Base-by-base conservation (phyloP, 2,113 vertebrate genomes). In the Peucedramus taeniatus region DNA sequence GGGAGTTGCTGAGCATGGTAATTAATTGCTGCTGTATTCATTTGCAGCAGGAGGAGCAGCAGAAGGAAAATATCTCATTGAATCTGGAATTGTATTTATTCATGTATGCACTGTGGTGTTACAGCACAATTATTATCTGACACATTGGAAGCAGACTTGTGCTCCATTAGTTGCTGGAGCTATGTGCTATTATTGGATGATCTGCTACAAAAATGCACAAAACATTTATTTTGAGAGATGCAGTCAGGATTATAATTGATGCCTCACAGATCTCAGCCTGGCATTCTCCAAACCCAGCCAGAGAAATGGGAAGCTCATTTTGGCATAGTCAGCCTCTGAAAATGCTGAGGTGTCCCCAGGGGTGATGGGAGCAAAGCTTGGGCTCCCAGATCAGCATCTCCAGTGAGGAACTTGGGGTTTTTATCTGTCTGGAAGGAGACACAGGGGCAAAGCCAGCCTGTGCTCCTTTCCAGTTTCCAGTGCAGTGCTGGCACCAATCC, bases 1-100 rank as follows among this genome's bases (percentile, higher is more conserved):
- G 96, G 92, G 96, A 96, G 65, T 79, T 95, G 86, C 90, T 84
- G 92, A 94, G 77, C 69, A 57, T 24, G 10, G 80, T 97, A 96
- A 97, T 96, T 97, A 96, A 96, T 96, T 94, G 93, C 93, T 96
- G 88, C 80, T 84, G 86, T 94, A 93, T 96, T 95, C 93, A 95
- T 96, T 96, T 96, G 93, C 39, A 0, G 93, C 94, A 92, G 94
- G 92, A 97, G 96, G 72, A 96, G 86, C 86, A 93, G 93, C 96
- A 95, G 88, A 96, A 96, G 96, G 96, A 95, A 96, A 95, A 93
- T 94, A 96, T 87, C 96, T 95, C 92, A 79, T 92, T 96, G 96
- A 94, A 87, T 97, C 93, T 88, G 57, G 94, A 79, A 76, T 94
- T 96, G 93, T 94, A 94, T 97, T 96, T 97, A 97, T 97, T 96